A percentile compares a stretch with the other conserved stretches of the same genome.
These are phyloP conservation scores for Tetramorium alpestre DNA, from an alignment of 1,140 invertebrate genomes.

Conservation along the genomic window DNA sequence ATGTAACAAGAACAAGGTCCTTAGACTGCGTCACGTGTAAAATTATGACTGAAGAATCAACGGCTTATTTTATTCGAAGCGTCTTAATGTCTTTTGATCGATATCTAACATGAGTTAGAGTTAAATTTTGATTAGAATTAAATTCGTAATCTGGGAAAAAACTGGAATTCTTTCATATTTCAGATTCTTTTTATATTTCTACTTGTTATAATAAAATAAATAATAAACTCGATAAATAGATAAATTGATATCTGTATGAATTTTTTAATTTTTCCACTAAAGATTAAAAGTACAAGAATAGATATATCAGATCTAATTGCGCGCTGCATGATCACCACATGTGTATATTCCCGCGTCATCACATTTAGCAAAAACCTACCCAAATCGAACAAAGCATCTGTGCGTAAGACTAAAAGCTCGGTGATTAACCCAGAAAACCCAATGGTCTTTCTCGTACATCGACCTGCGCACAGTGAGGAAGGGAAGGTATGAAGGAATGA, in stretches of 20 bases:
- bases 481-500: slow-evolving; percentile 39
- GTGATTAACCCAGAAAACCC: slow-evolving; percentile 78
- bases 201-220: background rate
- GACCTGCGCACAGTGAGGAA: slow-evolving; percentile 60
- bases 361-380: slow-evolving; percentile 23
- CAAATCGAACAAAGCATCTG: background rate
- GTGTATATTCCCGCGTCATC: background rate
- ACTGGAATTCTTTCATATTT: background rate
- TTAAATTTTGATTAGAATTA: background rate
- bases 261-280: background rate
- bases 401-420: slow-evolving; percentile 47
- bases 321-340: background rate
- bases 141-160: background rate
- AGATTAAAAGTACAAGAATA: background rate
- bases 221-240: background rate
- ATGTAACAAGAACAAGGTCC: background rate
- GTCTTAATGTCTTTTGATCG: background rate
- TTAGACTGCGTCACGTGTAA: background rate
- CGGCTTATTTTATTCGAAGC: background rate
- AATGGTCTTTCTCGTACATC: slow-evolving; percentile 70
- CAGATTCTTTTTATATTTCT: background rate
- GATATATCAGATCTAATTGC: background rate
- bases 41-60: slow-evolving; percentile 1
- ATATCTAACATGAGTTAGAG: background rate
- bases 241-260: background rate